Conservation (phyloP, 2,888 invertebrate species). For the Ophonus ardosiacus region DNA sequence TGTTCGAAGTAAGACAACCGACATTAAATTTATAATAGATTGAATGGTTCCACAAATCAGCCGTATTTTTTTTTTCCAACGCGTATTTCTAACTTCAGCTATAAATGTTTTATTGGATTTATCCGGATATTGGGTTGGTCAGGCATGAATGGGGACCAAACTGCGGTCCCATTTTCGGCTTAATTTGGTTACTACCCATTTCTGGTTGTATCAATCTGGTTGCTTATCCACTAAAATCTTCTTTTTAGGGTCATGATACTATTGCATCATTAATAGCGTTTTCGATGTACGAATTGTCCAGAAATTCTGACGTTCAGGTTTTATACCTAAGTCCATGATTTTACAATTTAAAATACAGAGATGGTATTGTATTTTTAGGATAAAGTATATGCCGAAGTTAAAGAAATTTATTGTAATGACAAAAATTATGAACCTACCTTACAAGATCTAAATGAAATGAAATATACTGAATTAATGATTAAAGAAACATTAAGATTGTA, state of each 20-base stretch:
- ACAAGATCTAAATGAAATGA: conserved; percentile 71
- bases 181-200: no score
- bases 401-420: conserved; percentile 73
- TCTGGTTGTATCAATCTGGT: not conserved
- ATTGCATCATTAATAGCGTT: conserved; percentile 77
- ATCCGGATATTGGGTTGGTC: no score
- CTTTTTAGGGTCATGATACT: conserved; percentile 77
- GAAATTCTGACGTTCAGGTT: conserved; percentile 75
- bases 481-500: conserved; percentile 67
- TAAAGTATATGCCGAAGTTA: conserved; percentile 76
- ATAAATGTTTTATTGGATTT: not conserved
- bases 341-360: not conserved
- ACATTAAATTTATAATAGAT: not conserved
- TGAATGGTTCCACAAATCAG: no score
- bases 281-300: conserved; percentile 76
- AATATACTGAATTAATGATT: conserved; percentile 71
- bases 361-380: conserved; percentile 60
- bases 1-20: conserved; percentile 76
- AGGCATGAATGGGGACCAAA: no score
- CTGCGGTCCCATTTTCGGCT: no score
- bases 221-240: conserved; percentile 69
- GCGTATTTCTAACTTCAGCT: no score
- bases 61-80: no score
- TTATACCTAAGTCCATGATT: not conserved
- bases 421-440: conserved; percentile 70